A percentile compares a stretch with the other conserved stretches of the same genome.
phyloP scores from a whole-genome alignment of 2,888 invertebrate species.

The Andrena praecox region DNA sequence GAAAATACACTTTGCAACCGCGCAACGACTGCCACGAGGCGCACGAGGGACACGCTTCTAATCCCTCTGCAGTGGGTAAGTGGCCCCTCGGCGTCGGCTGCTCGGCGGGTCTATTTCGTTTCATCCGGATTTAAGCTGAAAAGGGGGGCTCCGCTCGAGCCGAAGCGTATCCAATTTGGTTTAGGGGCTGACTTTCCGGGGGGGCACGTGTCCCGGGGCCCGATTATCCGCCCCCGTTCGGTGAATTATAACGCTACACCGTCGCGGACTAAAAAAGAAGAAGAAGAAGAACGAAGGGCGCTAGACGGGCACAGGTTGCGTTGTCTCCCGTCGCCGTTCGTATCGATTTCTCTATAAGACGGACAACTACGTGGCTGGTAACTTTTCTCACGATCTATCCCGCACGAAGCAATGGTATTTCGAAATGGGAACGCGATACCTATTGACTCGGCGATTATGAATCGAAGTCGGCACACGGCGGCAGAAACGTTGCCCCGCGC shows the following conservation, averaged over 20 bases:
- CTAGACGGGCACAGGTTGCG: background rate
- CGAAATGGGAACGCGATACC: slow-evolving; percentile 59
- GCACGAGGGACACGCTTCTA: slow-evolving; percentile 29
- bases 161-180: slow-evolving; percentile 52
- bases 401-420: slow-evolving; percentile 52
- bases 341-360: slow-evolving; percentile 19
- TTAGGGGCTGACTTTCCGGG: slow-evolving; percentile 8
- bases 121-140: slow-evolving; percentile 48
- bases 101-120: slow-evolving; percentile 29
- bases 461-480: slow-evolving; percentile 23
- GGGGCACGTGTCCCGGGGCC: slow-evolving; percentile 20
- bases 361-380: slow-evolving; percentile 25
- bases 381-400: slow-evolving; percentile 61
- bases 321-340: background rate
- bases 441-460: slow-evolving; percentile 55
- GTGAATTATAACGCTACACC: slow-evolving; percentile 3
- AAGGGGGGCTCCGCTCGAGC: slow-evolving; percentile 11
- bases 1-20: slow-evolving; percentile 43
- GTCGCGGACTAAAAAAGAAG: background rate
- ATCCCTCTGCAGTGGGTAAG: slow-evolving; percentile 9
- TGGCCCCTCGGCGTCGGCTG: slow-evolving; percentile 13
- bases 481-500: background rate
- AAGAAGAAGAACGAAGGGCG: background rate
- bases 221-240: slow-evolving; percentile 23
- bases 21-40: slow-evolving; percentile 28